phyloP scores from a whole-genome alignment of 1,140 invertebrate genomes.

The Triops cancriformis region DNA sequence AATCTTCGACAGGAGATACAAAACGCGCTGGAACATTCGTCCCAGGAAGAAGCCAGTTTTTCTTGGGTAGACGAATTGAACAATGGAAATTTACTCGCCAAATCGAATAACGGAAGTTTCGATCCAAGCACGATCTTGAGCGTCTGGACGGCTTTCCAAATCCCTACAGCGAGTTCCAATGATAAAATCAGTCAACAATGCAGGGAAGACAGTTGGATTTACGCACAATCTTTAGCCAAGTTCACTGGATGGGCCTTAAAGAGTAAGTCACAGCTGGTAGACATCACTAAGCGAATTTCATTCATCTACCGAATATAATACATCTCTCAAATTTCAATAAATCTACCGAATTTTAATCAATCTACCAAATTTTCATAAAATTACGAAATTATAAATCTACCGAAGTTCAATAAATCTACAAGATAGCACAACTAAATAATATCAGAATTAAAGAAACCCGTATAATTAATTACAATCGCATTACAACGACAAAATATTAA shows the following conservation, averaged over 20 bases:
- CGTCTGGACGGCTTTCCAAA: background rate
- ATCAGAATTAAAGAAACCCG: too few relatives aligned
- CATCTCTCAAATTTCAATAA: background rate
- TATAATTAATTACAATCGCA: too few relatives aligned
- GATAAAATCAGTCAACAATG: conserved; percentile 15
- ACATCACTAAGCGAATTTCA: background rate
- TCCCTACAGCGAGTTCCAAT: background rate
- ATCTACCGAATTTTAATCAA: background rate
- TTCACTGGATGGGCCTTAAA: conserved; percentile 14
- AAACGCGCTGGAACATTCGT: too few relatives aligned
- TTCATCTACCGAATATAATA: background rate
- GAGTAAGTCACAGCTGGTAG: background rate
- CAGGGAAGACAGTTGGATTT: conserved; percentile 17
- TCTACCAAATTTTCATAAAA: background rate
- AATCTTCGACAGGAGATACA: background rate
- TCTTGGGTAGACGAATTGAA: background rate
- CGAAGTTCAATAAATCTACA: too few relatives aligned
- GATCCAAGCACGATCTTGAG: background rate
- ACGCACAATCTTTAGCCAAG: background rate
- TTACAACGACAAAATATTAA: too few relatives aligned
- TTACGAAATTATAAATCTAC: too few relatives aligned
- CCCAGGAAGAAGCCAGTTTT: too few relatives aligned
- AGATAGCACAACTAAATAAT: too few relatives aligned
- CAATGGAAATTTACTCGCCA: background rate
- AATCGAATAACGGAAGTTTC: background rate